Conservation (phyloP, 2,797 vertebrate species). For the Ptychobarbus kaznakovi region DNA sequence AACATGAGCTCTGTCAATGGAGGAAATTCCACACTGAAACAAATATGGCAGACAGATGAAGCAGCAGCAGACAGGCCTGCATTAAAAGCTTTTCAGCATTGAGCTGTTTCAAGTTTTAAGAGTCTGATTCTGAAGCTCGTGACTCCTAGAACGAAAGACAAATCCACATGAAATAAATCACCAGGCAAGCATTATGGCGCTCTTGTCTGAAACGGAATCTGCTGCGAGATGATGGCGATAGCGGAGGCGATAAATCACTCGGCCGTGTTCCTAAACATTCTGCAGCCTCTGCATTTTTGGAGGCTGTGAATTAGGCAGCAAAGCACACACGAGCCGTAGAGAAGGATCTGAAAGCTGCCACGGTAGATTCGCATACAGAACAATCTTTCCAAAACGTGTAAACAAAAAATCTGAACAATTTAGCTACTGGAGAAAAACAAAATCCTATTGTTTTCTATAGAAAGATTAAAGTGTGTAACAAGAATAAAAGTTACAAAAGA, state of each 20-base stretch:
- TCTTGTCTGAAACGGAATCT: slow-evolving; percentile 38
- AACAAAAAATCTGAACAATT: not conserved
- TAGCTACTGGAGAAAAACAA: not conserved
- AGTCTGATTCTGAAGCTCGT: slow-evolving; percentile 31
- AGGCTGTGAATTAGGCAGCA: slow-evolving; percentile 33
- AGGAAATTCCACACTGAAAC: slow-evolving; percentile 62
- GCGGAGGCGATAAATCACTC: slow-evolving; percentile 21
- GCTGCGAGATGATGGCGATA: slow-evolving; percentile 9
- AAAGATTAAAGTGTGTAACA: not conserved
- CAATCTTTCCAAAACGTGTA: not conserved
- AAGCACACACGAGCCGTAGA: slow-evolving; percentile 60
- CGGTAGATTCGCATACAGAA: slow-evolving; percentile 57
- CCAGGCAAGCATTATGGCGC: not conserved
- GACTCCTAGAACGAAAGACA: slow-evolving; percentile 26
- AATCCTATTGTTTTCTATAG: not conserved
- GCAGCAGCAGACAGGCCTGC: slow-evolving; percentile 44
- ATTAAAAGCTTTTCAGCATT: slow-evolving; percentile 14
- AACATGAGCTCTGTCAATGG: slow-evolving; percentile 63
- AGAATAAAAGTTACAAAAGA: not conserved
- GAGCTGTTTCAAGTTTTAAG: slow-evolving; percentile 36
- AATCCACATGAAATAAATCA: slow-evolving; percentile 43
- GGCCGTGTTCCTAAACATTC: slow-evolving; percentile 43
- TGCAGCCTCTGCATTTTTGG: slow-evolving; percentile 45
- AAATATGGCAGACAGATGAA: slow-evolving; percentile 67
- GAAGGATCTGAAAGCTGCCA: slow-evolving; percentile 61